Evolutionary conservation across 2,888 invertebrate species (phyloP).

Genomic region (Arctia plantaginis): DNA sequence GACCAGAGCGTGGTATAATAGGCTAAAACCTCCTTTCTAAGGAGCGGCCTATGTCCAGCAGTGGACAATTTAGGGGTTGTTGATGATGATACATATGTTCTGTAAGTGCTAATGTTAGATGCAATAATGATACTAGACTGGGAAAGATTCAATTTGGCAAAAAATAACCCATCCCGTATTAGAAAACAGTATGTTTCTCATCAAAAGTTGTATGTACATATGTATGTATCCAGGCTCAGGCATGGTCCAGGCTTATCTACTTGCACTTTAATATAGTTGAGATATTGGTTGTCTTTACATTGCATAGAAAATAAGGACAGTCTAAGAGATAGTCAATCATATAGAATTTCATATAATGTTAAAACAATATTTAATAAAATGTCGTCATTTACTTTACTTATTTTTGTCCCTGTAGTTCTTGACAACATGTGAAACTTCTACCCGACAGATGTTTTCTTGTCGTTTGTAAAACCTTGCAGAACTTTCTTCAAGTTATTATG

Average conservation of each 20-base stretch:
- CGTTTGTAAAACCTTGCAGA: slow-evolving; percentile 51
- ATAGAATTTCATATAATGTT: neutral
- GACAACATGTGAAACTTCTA: slow-evolving; percentile 47
- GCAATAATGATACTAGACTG: too few relatives aligned
- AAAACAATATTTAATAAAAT: slow-evolving; percentile 26
- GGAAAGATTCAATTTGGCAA: too few relatives aligned
- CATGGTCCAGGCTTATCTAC: too few relatives aligned
- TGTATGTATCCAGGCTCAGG: too few relatives aligned
- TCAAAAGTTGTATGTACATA: neutral
- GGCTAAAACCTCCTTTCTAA: too few relatives aligned
- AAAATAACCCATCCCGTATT: too few relatives aligned
- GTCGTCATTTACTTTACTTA: slow-evolving; percentile 38
- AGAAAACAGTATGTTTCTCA: neutral
- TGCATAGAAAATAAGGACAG: neutral
- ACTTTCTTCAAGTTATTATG: slow-evolving; percentile 51
- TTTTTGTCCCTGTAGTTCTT: slow-evolving; percentile 30
- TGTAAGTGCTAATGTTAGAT: too few relatives aligned
- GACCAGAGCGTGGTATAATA: too few relatives aligned
- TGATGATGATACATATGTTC: too few relatives aligned
- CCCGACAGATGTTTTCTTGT: slow-evolving; percentile 58
- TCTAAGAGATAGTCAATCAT: neutral
- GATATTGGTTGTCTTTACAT: neutral
- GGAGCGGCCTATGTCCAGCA: too few relatives aligned
- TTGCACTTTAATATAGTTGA: neutral
- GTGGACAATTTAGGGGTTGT: too few relatives aligned